Base-by-base conservation (phyloP, 2,888 invertebrate genomes). In the Lasiommata megera region DNA sequence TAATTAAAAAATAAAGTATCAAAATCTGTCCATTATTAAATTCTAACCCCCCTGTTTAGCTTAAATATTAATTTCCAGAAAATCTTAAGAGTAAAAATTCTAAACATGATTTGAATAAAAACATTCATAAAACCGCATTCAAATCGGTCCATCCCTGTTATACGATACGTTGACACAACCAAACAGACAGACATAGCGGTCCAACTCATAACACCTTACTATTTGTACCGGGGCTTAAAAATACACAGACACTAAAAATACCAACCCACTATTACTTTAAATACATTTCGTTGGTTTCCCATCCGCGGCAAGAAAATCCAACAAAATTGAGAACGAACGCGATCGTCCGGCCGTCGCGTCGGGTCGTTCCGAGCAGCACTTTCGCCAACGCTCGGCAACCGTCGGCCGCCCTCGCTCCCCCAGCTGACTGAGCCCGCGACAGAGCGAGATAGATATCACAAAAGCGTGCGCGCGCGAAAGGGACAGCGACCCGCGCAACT, bases 401-500 rank as follows among this genome's bases (percentile, higher is more conserved):
- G 62, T 88, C 91, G 91, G 80, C 70, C 60, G 63, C 71, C 72
- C 73, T 80, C 88, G 89, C 76, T 72, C 80, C 78, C 82, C 77
- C 91, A 92, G 92, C 92, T 91, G 92, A 90, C 88, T 79, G 79
- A 70, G 70, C 69, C 73, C 73, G 72, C 46, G 82, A 54, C 71
- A 62, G 79, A 88, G 74, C 67, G 83, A 76, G 84, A 82, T 63
- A 55, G 65, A 56, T 56, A 66, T 68, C 67, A 65, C 62, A 58
- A 48, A 18, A 28, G 29, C 58, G 51, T 60, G 31, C 61, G 56
- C 66, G 75, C 61, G 71, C 60, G 72, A 68, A 68, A 62, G 62
- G 58, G 72, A 71, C 65, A 64, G 76, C 77, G 72, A 70, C 56
- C 73, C 82, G 83, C 86, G 84, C 85, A 84, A 71, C 77, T 74